A percentile compares a stretch with the other conserved stretches of the same genome.
These are phyloP conservation scores for Chrysolophus pictus DNA, from an alignment of 2,797 vertebrate genomes.

Conservation along the genomic window DNA sequence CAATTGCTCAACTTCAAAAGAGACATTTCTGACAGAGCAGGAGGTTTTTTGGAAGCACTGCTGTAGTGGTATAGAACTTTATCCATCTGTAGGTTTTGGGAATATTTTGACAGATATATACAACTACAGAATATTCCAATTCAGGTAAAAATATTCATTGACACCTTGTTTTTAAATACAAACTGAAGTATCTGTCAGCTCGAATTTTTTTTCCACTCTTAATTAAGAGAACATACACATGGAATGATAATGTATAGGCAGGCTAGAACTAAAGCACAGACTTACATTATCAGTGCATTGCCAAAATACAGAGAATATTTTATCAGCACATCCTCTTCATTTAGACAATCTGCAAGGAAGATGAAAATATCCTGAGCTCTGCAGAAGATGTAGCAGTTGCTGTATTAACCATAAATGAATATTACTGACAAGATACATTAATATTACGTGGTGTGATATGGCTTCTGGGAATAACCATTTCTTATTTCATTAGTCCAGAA, in stretches of 20 bases:
- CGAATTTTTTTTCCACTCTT: not conserved
- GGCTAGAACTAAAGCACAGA: not conserved
- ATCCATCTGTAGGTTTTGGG: not conserved
- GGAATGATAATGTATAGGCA: not conserved
- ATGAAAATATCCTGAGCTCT: constrained; percentile 37
- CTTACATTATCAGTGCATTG: not conserved
- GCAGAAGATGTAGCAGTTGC: not conserved
- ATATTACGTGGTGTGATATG: constrained; percentile 4
- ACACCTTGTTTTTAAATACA: not conserved
- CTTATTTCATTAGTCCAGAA: constrained; percentile 42
- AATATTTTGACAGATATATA: not conserved
- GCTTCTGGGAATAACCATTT: constrained; percentile 40
- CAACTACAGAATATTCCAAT: not conserved
- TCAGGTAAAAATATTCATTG: not conserved
- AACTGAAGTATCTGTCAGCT: not conserved
- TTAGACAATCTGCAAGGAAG: not conserved
- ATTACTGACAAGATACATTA: constrained; percentile 44
- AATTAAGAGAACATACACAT: not conserved
- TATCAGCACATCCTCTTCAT: constrained; percentile 23
- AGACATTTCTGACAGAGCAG: not conserved
- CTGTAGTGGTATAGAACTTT: not conserved
- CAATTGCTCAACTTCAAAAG: not conserved
- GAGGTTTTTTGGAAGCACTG: not conserved
- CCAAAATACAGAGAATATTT: not conserved
- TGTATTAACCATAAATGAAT: constrained; percentile 24